Conservation (phyloP, 1,140 invertebrate species). For the Drosophila varians region DNA sequence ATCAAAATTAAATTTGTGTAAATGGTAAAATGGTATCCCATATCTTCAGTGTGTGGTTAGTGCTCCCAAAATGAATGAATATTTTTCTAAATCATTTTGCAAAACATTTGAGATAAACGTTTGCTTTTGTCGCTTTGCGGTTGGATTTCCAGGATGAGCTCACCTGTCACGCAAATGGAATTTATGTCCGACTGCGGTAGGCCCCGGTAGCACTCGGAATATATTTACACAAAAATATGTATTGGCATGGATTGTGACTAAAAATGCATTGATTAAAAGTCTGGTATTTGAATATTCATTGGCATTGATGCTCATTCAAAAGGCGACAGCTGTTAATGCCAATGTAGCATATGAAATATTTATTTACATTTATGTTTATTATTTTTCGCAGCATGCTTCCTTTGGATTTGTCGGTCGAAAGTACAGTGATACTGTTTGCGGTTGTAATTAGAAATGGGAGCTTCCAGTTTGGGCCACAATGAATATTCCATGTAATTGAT, state of each 20-base stretch:
- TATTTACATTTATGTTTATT: constrained; percentile 43
- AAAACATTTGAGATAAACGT: constrained; percentile 37
- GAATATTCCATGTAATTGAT: constrained; percentile 58
- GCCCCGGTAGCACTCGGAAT: constrained; percentile 16
- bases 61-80: constrained; percentile 7
- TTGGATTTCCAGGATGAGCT: constrained; percentile 29
- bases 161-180: constrained; percentile 61
- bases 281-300: constrained; percentile 65
- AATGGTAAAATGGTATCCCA: neutral
- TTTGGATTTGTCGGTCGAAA: constrained; percentile 35
- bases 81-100: constrained; percentile 52
- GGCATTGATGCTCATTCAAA: constrained; percentile 29
- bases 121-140: constrained; percentile 38
- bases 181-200: constrained; percentile 61
- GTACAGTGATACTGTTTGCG: constrained; percentile 43
- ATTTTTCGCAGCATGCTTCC: constrained; percentile 49
- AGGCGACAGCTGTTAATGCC: constrained; percentile 38
- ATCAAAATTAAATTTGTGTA: neutral
- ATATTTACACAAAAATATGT: constrained; percentile 19
- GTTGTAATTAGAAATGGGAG: constrained; percentile 68
- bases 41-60: constrained; percentile 25
- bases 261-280: constrained; percentile 54
- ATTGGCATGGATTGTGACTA: constrained; percentile 9
- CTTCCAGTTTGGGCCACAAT: constrained; percentile 26
- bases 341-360: constrained; percentile 50